Percentiles rank a stretch among this genome's conserved stretches.
Evolutionary conservation across 1,140 invertebrate species (phyloP).

Genomic region (Pachypsylla venusta): DNA sequence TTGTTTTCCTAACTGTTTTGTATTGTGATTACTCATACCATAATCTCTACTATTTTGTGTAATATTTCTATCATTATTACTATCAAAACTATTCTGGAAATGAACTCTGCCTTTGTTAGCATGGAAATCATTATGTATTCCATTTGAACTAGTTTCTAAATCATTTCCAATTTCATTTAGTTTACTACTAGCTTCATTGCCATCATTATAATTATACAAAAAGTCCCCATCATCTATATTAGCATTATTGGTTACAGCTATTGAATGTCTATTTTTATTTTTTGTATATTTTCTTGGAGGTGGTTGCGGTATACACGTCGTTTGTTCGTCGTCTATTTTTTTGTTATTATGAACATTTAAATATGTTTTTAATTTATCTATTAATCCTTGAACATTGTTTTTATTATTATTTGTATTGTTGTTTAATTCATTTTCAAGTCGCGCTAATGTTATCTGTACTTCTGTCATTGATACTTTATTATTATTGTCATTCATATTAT

Average conservation of each 20-base stretch:
- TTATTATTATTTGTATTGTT: background rate
- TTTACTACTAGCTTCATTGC: too few relatives aligned
- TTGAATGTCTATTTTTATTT: background rate
- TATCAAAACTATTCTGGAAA: too few relatives aligned
- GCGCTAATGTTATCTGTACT: conserved; percentile 56
- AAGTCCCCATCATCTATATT: too few relatives aligned
- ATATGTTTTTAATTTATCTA: conserved; percentile 1
- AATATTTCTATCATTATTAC: background rate
- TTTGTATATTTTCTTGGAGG: conserved; percentile 6
- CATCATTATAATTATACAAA: too few relatives aligned
- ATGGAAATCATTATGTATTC: too few relatives aligned
- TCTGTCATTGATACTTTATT: conserved; percentile 42
- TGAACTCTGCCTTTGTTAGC: too few relatives aligned
- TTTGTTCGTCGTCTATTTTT: background rate
- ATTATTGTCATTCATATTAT: background rate
- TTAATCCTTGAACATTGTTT: conserved; percentile 6
- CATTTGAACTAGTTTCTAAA: too few relatives aligned
- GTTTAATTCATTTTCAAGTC: conserved; percentile 42
- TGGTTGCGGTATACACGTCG: background rate
- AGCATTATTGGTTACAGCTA: background rate
- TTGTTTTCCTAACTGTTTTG: background rate
- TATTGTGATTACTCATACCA: background rate
- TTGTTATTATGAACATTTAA: background rate
- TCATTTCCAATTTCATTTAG: too few relatives aligned
- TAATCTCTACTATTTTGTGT: background rate